These are phyloP conservation scores for Ptilodon capucinus DNA, from an alignment of 2,888 invertebrate species.

Conservation along the genomic window DNA sequence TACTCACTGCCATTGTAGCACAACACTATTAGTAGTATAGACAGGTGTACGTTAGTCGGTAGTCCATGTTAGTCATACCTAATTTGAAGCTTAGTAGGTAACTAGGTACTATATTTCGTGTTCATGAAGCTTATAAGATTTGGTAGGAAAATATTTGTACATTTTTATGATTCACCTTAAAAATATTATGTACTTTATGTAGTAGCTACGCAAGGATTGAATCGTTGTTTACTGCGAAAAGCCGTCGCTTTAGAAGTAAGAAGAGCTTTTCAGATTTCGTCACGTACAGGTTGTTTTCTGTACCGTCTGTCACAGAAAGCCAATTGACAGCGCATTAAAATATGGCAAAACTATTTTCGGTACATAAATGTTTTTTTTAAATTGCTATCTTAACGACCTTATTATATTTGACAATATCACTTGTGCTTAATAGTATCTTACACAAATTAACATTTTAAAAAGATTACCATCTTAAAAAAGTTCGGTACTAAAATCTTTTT, in stretches of 20 bases:
- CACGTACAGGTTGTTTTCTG: constrained; percentile 37
- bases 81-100: too few relatives aligned
- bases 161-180: too few relatives aligned
- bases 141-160: too few relatives aligned
- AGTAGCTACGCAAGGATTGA: background rate
- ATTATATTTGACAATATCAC: too few relatives aligned
- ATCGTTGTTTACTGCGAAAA: constrained; percentile 7
- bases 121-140: too few relatives aligned
- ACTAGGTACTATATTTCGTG: too few relatives aligned
- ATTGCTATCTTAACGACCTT: background rate
- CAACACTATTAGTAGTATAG: too few relatives aligned
- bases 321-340: constrained; percentile 29
- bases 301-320: constrained; percentile 19
- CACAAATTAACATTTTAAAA: too few relatives aligned
- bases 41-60: too few relatives aligned
- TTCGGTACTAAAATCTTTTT: constrained; percentile 23
- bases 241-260: constrained; percentile 27
- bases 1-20: constrained; percentile 65
- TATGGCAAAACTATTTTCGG: constrained; percentile 19
- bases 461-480: background rate
- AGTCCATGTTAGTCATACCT: too few relatives aligned
- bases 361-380: background rate
- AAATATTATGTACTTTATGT: too few relatives aligned
- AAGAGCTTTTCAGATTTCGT: constrained; percentile 33
- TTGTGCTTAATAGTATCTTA: background rate